Evolutionary conservation across 1,140 invertebrate species (phyloP).

Genomic region (Plectrocnemia conspersa): DNA sequence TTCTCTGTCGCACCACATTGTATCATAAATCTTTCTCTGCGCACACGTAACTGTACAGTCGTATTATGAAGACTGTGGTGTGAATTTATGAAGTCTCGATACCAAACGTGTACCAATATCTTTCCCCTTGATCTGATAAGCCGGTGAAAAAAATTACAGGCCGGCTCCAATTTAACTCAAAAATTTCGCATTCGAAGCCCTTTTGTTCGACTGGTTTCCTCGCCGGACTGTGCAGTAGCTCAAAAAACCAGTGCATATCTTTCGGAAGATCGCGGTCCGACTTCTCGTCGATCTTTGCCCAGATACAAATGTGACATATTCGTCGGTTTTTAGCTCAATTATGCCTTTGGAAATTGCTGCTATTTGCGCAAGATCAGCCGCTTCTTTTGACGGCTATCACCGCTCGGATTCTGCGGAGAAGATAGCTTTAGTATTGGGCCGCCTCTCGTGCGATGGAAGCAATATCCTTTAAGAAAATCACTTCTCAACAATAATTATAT

Average conservation of each 20-base stretch:
- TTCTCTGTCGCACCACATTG: too few species aligned
- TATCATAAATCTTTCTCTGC: too few species aligned
- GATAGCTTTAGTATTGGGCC: too few species aligned
- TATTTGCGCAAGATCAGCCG: conserved; percentile 9
- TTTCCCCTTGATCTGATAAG: conserved; percentile 14
- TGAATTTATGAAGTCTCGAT: conserved; percentile 8
- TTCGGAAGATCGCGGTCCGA: conserved; percentile 15
- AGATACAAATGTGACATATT: conserved; percentile 29
- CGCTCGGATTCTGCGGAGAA: not conserved
- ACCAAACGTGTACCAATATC: conserved; percentile 9
- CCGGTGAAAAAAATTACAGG: conserved; percentile 13
- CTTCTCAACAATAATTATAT: too few species aligned
- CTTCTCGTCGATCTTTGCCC: conserved; percentile 20
- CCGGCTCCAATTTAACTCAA: conserved; percentile 19
- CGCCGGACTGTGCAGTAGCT: not conserved
- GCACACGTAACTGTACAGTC: too few species aligned
- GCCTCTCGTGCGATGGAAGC: too few species aligned
- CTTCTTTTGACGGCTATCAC: conserved; percentile 8
- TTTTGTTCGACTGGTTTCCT: not conserved
- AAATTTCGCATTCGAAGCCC: conserved; percentile 4
- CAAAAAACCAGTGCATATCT: conserved; percentile 13
- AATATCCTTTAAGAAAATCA: too few species aligned
- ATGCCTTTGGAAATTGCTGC: conserved; percentile 17
- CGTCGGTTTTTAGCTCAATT: conserved; percentile 30
- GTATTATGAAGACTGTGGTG: not conserved